Percentiles rank a stretch among this genome's conserved stretches.
These are phyloP conservation scores for Asbolus verrucosus DNA, from an alignment of 1,140 invertebrate species.

Conservation along the genomic window DNA sequence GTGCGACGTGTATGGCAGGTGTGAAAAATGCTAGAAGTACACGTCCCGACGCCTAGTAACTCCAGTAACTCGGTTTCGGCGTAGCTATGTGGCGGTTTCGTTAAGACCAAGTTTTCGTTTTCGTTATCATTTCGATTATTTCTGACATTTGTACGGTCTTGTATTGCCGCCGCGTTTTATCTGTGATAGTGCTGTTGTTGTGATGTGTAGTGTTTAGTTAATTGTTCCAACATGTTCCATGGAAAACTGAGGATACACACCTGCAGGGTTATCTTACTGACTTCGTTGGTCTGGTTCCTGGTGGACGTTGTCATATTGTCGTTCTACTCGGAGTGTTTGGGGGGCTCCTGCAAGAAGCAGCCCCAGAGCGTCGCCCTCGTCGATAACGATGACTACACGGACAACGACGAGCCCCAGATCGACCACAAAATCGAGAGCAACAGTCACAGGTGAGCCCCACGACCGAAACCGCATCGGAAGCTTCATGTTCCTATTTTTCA, in stretches of 20 bases:
- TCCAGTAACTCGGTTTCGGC: slow-evolving; percentile 1
- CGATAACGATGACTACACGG: slow-evolving; percentile 7
- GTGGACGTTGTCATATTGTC: slow-evolving; percentile 92
- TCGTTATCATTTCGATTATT: background rate
- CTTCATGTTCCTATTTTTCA: background rate
- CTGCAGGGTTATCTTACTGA: slow-evolving; percentile 93
- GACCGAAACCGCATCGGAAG: too few relatives aligned
- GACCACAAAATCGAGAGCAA: slow-evolving; percentile 5
- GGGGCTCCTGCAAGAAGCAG: slow-evolving; percentile 74
- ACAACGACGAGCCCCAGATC: background rate
- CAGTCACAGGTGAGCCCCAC: slow-evolving; percentile 20
- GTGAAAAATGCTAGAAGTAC: slow-evolving; percentile 18
- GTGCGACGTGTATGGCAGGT: slow-evolving; percentile 30
- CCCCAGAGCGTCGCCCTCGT: slow-evolving; percentile 66
- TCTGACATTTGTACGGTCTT: slow-evolving; percentile 14
- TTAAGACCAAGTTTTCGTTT: background rate
- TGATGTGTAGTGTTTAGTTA: slow-evolving; percentile 37
- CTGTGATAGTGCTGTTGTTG: slow-evolving; percentile 32
- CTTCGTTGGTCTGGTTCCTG: slow-evolving; percentile 95
- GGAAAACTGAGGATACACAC: slow-evolving; percentile 91
- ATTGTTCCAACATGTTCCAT: slow-evolving; percentile 78
- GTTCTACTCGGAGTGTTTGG: slow-evolving; percentile 92
- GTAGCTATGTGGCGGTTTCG: slow-evolving; percentile 4
- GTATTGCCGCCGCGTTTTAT: slow-evolving; percentile 12
- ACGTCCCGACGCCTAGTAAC: slow-evolving; percentile 18